Percentiles rank a stretch among this genome's conserved stretches.
phyloP scores from a whole-genome alignment of 2,797 vertebrate genomes.

The Pantherophis vulpinus region DNA sequence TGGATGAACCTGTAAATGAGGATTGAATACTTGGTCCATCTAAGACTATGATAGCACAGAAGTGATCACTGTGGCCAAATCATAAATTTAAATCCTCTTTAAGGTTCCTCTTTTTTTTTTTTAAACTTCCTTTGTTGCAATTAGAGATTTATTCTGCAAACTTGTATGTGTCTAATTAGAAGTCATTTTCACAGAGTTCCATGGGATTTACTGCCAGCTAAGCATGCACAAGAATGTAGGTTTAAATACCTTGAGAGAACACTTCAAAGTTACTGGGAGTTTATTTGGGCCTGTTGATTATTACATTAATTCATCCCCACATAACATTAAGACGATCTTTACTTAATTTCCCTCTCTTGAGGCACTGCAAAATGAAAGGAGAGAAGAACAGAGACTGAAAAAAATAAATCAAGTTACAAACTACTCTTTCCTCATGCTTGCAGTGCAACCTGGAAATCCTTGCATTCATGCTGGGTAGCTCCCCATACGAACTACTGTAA shows the following conservation, averaged over 20 bases:
- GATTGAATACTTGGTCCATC: background rate
- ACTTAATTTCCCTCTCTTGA: constrained; percentile 39
- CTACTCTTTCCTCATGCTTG: constrained; percentile 20
- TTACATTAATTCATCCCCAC: background rate
- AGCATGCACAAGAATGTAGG: background rate
- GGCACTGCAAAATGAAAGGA: constrained; percentile 42
- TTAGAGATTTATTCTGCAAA: constrained; percentile 38
- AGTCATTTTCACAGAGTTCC: background rate
- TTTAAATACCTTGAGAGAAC: constrained; percentile 35
- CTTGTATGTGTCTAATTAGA: background rate
- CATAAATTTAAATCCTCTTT: constrained; percentile 66
- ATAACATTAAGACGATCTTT: background rate
- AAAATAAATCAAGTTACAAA: constrained; percentile 14
- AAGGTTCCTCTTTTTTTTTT: constrained; percentile 44
- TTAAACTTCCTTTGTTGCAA: constrained; percentile 39
- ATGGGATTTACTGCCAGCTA: background rate
- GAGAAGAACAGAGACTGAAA: background rate
- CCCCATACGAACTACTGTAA: constrained; percentile 34
- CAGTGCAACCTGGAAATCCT: constrained; percentile 30
- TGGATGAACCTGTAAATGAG: background rate
- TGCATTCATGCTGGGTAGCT: constrained; percentile 33
- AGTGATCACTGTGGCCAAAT: constrained; percentile 47
- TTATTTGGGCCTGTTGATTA: background rate
- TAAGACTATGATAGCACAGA: constrained; percentile 28
- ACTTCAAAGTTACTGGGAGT: constrained; percentile 33